Evolutionary conservation across 2,888 invertebrate genomes (phyloP).

Genomic region (Scaptodrosophila latifasciaeformis): DNA sequence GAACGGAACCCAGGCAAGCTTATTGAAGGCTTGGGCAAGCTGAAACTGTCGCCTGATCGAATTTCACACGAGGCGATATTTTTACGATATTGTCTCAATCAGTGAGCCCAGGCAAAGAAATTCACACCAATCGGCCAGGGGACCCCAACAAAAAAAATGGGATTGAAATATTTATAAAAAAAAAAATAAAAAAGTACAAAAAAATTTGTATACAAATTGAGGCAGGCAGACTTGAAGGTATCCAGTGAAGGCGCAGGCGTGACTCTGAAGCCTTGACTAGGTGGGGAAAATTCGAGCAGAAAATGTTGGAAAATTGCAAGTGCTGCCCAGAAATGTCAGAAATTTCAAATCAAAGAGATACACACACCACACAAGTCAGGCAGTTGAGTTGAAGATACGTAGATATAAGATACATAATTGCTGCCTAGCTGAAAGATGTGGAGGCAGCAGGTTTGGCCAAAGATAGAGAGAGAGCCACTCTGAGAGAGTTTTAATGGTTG

Average conservation of each 20-base stretch:
- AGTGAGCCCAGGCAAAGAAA: constrained; percentile 34
- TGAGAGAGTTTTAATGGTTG: constrained; percentile 2
- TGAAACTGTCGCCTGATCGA: constrained; percentile 43
- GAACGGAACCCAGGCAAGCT: not conserved
- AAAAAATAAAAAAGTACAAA: constrained; percentile 10
- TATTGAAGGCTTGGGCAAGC: constrained; percentile 7
- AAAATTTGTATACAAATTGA: constrained; percentile 5
- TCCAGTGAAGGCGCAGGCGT: constrained; percentile 43
- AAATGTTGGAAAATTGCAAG: constrained; percentile 44
- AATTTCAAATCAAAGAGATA: constrained; percentile 48
- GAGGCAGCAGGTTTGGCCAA: constrained; percentile 4
- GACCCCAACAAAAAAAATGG: constrained; percentile 8
- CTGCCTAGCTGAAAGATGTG: constrained; percentile 9
- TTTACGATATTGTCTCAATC: constrained; percentile 71
- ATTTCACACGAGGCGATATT: constrained; percentile 60
- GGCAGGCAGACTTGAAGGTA: not conserved
- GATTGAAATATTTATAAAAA: too few relatives aligned
- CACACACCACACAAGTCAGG: constrained; percentile 10
- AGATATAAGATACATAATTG: constrained; percentile 70
- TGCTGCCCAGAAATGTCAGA: constrained; percentile 65
- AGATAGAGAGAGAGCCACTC: constrained; percentile 1
- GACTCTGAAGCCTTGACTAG: constrained; percentile 31
- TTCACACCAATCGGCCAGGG: constrained; percentile 27
- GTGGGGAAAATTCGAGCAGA: constrained; percentile 4
- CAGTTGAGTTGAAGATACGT: constrained; percentile 55